A percentile compares a stretch with the other conserved stretches of the same genome.
Conservation (phyloP, 2,888 invertebrate genomes). For the Salticus scenicus region DNA sequence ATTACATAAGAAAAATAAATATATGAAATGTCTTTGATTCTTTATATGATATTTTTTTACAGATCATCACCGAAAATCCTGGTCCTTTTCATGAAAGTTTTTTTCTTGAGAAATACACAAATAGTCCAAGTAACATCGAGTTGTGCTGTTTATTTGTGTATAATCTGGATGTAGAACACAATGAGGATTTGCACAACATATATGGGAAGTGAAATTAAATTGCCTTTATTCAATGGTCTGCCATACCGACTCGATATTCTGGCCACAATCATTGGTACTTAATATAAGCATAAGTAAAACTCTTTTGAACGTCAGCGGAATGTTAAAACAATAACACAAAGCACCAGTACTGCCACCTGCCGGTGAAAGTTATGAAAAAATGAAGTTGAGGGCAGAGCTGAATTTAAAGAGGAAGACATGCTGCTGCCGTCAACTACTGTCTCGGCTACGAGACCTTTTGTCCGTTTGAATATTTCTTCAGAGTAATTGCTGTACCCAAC, state of each 20-base stretch:
- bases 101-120: not conserved
- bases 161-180: not conserved
- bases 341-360: conserved; percentile 17
- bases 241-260: not conserved
- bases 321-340: not conserved
- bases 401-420: conserved; percentile 60
- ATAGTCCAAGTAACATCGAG: not conserved
- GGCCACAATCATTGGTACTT: not conserved
- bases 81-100: not conserved
- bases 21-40: not conserved
- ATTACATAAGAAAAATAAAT: conserved; percentile 5
- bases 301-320: not conserved
- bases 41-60: not conserved
- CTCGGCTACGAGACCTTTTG: conserved; percentile 65
- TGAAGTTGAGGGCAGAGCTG: conserved; percentile 6
- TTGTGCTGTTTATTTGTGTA: not conserved
- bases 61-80: not conserved
- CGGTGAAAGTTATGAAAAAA: not conserved
- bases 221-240: not conserved
- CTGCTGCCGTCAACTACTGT: conserved; percentile 59
- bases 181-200: not conserved
- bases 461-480: conserved; percentile 55
- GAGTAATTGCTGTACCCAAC: conserved; percentile 71
- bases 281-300: not conserved
- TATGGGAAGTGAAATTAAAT: not conserved